Evolutionary conservation across 2,888 invertebrate species (phyloP), one percentile per base, ranked within the genome.

Genomic region (Steinernema scapterisci): DNA sequence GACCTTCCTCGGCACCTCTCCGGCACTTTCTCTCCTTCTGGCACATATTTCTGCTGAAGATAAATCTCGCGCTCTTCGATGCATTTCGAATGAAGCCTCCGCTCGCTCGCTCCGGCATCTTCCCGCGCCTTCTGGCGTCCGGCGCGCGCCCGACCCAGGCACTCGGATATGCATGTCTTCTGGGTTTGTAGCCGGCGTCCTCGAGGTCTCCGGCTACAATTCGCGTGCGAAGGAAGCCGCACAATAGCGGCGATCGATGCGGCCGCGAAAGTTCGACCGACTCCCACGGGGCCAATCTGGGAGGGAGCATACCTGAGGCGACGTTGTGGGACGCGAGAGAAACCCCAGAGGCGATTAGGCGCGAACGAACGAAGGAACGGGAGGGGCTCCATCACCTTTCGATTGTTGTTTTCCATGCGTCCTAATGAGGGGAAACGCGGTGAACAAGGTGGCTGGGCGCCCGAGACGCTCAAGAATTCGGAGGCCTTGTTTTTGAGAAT

Each of bases 241-340:
- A 54, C 54, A 54, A 54, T 54, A 21, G 54, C 23, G 51, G n/a
- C 54, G 54, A 54, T 54, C 54, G 54, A 54, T n/a, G n/a, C n/a
- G n/a, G n/a, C n/a, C 25, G 54, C 21, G 54, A 54, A 54, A 54
- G 54, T 54, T 54, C 54, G 54, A 3, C 7, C 54, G 54, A 54
- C 23, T 54, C 54, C 54, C 54, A 54, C 54, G 54, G 54, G 54
- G 54, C 54, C 54, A 54, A 54, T 54, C 54, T 23, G 23, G 23
- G n/a, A n/a, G n/a, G 54, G 54, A 23, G 25, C 54, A 44, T 54
- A 54, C 54, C 54, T 54, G 54, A 23, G 23, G 54, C 54, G 7
- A 11, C 45, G 45, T 11, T 19, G 9, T 6, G 19, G n/a, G n/a
- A n/a, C n/a, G 51, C 11, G 23, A 6, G 54, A 13, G 54, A 54